Evolutionary conservation across 2,888 invertebrate genomes (phyloP), one percentile per base, ranked within the genome.

Genomic region (Nipponacmea schrenckii): DNA sequence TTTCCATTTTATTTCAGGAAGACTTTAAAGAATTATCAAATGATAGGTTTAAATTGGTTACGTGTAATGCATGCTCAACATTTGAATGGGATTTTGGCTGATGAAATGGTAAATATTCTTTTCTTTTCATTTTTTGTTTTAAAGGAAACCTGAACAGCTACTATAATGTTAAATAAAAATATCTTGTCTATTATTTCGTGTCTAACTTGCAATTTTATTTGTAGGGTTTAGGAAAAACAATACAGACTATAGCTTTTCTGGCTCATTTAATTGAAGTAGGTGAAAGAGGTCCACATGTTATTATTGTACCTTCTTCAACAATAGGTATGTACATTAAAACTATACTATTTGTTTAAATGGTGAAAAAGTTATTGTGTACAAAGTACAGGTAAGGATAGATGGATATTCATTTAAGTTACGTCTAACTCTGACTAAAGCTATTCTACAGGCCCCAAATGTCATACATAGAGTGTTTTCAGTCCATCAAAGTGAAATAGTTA

Each of bases 231-330:
- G 87, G 89, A 12, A 89, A 89, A 73, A 88, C 89, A 0, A 85
- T 89, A 46, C 89, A 89, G 80, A 85, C 89, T 0, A 88, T 90
- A 69, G 80, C 89, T 44, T 89, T 89, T 74, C 76, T 89, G 44
- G 86, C 88, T n/a, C 94, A 97, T 86, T 90, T 98, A 20, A 94
- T 96, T 89, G 95, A 97, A 86, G 92, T 93, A 0, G 92, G 92
- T 0, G 92, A 88, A 62, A 77, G 79, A 2, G 94, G 93, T 15
- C 95, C 96, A 0, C 97, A 97, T 90, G 91, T 98, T 69, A 93
- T 98, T 79, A 94, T 98, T 4, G 97, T 97, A n/a, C 98, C 98
- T 0, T 95, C 97, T 46, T 97, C 97, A 8, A 98, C 97, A 0
- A 91, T 98, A 83, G 95, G 95, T 94, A 90, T 89, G 82, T 81